Evolutionary conservation across 2,888 invertebrate genomes (phyloP), one percentile per base, ranked within the genome.

Genomic region (Eristalis arbustorum): DNA sequence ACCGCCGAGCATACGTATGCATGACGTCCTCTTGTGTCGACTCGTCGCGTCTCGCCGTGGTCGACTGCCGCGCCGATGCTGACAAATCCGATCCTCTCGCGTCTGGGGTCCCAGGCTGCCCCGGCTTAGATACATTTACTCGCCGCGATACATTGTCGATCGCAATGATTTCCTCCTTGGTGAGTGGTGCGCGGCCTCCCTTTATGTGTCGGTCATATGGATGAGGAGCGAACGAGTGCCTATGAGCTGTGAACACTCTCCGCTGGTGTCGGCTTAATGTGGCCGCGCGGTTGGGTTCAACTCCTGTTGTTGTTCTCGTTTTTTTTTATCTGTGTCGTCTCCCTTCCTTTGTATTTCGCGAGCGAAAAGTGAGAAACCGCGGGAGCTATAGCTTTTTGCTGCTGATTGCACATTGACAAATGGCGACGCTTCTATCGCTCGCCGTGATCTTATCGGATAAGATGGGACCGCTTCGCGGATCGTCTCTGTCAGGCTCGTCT

Each of bases 161-260:
- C 61, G 83, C 63, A 68, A 72, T 87, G 87, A 87, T 87, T 87
- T 87, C 87, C 87, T 87, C 83, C 68, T 87, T 79, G 66, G 82
- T 74, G 77, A 85, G 63, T 82, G 72, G 62, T 78, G 78, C 75
- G 87, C 87, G 87, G 87, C 83, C 87, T 87, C 87, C 87, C 87
- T 87, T 87, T 87, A 87, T 79, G 87, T 87, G 87, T 87, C 87
- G 87, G 87, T 87, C 87, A 87, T 87, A 87, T 83, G 83, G 74
- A 87, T 75, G 87, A 87, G 87, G 83, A 87, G 83, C 78, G 87
- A 87, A 82, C 78, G 81, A 83, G 63, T 73, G 69, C 73, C 66
- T 68, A 37, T 18, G 56, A 75, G 63, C 77, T 66, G 62, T 49
- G 66, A 83, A 83, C 87, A 82, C 87, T 83, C 76, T 82, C 74